These are phyloP conservation scores for Hydrolagus colliei DNA, from an alignment of 2,797 vertebrate genomes.

Conservation along the genomic window DNA sequence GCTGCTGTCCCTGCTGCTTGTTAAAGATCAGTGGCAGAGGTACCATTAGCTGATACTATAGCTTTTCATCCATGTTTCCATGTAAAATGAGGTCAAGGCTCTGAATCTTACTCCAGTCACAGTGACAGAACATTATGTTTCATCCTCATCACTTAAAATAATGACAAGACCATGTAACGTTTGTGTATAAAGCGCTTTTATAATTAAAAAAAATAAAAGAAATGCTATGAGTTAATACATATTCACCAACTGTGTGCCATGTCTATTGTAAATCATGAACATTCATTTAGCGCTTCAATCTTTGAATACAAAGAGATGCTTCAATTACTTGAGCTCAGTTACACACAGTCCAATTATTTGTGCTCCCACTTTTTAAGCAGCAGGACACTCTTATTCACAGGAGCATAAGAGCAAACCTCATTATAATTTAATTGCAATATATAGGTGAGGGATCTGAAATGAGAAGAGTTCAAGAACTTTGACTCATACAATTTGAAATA, in stretches of 20 bases:
- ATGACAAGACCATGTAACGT: neutral
- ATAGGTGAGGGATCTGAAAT: neutral
- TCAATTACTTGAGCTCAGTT: neutral
- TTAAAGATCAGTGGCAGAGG: neutral
- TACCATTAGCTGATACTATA: neutral
- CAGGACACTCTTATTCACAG: neutral
- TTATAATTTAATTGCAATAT: too few relatives aligned
- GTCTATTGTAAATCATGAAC: neutral
- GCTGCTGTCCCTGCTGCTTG: neutral
- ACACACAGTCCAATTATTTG: neutral
- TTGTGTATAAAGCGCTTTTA: neutral
- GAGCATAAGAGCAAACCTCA: neutral
- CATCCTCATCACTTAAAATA: neutral
- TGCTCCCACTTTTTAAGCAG: neutral
- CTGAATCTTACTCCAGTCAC: neutral
- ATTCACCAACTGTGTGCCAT: neutral
- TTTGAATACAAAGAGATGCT: neutral
- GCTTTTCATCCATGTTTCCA: neutral
- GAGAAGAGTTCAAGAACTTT: neutral
- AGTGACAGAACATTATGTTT: neutral
- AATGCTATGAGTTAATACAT: too few relatives aligned
- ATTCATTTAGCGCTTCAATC: neutral
- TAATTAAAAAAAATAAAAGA: conserved; percentile 3
- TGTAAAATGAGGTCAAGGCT: neutral
- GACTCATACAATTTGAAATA: too few relatives aligned